phyloP scores from a whole-genome alignment of 2,113 vertebrate species.

The Redunca redunca region DNA sequence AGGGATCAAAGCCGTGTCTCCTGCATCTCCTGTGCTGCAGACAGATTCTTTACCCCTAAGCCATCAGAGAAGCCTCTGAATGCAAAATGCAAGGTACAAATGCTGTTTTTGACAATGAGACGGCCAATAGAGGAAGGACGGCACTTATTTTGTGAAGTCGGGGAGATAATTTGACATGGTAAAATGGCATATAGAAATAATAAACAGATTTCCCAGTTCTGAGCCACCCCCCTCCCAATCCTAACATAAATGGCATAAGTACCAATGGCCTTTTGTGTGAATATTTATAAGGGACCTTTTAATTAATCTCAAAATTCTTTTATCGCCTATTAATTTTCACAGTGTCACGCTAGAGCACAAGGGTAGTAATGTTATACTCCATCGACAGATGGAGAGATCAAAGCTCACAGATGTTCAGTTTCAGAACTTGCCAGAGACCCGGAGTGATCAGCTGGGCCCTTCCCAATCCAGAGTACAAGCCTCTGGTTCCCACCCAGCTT shows the following conservation, averaged over 20 bases:
- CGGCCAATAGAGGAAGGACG: neutral
- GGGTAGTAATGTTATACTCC: neutral
- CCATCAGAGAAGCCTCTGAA: neutral
- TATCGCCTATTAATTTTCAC: slow-evolving; percentile 14
- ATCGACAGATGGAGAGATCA: slow-evolving; percentile 29
- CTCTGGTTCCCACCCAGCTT: neutral
- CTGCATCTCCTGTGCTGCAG: neutral
- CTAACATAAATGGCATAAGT: neutral
- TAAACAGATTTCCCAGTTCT: neutral
- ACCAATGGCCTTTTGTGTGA: neutral
- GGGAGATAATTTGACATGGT: neutral
- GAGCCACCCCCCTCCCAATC: neutral
- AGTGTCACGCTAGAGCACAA: rapidly evolving
- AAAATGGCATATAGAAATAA: neutral
- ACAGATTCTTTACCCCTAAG: neutral
- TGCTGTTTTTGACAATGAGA: neutral
- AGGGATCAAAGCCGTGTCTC: neutral
- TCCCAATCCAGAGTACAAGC: neutral
- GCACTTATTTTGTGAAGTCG: neutral
- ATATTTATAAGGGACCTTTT: slow-evolving; percentile 26
- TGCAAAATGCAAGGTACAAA: neutral
- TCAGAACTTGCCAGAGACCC: slow-evolving; percentile 36
- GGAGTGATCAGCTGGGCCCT: neutral
- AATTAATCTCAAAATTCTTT: slow-evolving; percentile 9
- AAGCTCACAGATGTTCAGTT: slow-evolving; percentile 38